Base-by-base conservation (phyloP, 2,797 vertebrate genomes). In the Anas bahamensis region DNA sequence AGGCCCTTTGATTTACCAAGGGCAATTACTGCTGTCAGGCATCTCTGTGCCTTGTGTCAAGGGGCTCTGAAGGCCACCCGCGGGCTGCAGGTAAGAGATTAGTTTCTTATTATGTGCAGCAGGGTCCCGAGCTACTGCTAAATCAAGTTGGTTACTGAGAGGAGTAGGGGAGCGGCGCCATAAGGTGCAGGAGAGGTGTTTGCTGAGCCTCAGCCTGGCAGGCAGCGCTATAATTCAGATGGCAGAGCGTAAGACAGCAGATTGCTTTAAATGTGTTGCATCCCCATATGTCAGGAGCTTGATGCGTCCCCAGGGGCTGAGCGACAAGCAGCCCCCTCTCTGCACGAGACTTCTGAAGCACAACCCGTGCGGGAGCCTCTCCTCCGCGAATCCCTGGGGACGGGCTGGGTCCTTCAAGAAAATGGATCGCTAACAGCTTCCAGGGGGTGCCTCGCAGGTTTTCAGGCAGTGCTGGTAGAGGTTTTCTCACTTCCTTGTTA, bases 211-310 rank as follows among this genome's bases (percentile, higher is more conserved):
- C 65, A 89, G 46, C 57, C 61, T 55, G 77, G 74, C 79, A 94
- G 63, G 41, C 68, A 65, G 23, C 2, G 14, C 8, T 82, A 28
- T 83, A 76, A 76, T 72, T 95, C 83, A 88, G 82, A 64, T 63
- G 56, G 82, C 2, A 2, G 76, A 50, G n/a, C 3, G 0, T 41
- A 68, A 46, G 29, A n/a, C 48, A 60, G 23, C 76, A 83, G 79
- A 73, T 79, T 81, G 92, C 79, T 88, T 85, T 93, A 69, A 88
- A 83, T 61, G 56, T 57, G 56, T 76, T 81, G 71, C 53, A 85
- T 2, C 76, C 79, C 66, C 53, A n/a, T 19, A 31, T 78, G 90
- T 81, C 82, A 68, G 35, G 79, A 68, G 79, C 88, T 83, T 66
- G 85, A 91, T 59, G 78, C 3, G 6, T 60, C 74, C 64, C 52